A percentile compares a stretch with the other conserved stretches of the same genome.
Evolutionary conservation across 1,140 invertebrate genomes (phyloP).

Genomic region (Parapsyche elsis): DNA sequence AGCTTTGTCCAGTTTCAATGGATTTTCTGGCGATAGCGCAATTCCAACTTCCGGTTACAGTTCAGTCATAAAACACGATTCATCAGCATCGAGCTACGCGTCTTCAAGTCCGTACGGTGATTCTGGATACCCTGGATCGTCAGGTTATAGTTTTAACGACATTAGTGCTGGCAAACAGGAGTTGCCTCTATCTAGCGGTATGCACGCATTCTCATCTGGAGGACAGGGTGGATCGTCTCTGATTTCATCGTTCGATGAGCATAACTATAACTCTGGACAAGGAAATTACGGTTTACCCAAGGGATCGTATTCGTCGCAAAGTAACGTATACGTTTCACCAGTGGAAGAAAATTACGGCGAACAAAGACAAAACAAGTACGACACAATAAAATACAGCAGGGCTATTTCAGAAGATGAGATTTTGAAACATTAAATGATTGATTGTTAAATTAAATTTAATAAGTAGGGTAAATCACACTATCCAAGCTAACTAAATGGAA

Average conservation of each 20-base stretch:
- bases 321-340: conserved; percentile 11
- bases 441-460: not conserved
- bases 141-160: conserved; percentile 40
- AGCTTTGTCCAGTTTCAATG: conserved; percentile 27
- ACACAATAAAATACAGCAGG: conserved; percentile 54
- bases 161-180: conserved; percentile 46
- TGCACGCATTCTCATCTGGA: not conserved
- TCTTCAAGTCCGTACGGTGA: conserved; percentile 22
- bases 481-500: not conserved
- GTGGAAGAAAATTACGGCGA: conserved; percentile 41
- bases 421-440: conserved; percentile 29
- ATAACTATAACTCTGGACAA: conserved; percentile 17
- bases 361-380: conserved; percentile 46
- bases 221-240: not conserved
- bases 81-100: conserved; percentile 33
- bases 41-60: conserved; percentile 7
- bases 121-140: conserved; percentile 39
- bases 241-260: conserved; percentile 45
- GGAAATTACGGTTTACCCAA: conserved; percentile 37
- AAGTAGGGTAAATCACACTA: conserved; percentile 1
- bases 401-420: conserved; percentile 43
- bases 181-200: conserved; percentile 17
- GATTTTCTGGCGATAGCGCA: conserved; percentile 23
- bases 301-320: conserved; percentile 39
- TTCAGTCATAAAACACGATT: conserved; percentile 6